These are phyloP conservation scores for Cataglyphis hispanica DNA, from an alignment of 1,140 invertebrate genomes.

Conservation along the genomic window DNA sequence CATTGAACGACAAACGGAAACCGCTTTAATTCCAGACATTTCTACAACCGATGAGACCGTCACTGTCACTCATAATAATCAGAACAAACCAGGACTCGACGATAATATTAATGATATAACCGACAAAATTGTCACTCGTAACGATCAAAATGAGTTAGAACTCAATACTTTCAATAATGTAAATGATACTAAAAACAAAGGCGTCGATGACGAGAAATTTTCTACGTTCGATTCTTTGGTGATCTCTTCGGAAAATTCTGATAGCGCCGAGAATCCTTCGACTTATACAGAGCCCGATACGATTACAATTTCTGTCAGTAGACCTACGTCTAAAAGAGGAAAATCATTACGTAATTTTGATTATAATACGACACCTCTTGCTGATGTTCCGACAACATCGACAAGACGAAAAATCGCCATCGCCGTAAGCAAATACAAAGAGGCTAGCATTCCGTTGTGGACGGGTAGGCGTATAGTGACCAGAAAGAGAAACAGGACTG, in stretches of 20 bases:
- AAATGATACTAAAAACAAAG: not conserved
- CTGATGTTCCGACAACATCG: not conserved
- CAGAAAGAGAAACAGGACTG: not conserved
- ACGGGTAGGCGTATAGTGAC: slow-evolving; percentile 16
- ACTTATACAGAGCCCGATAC: not conserved
- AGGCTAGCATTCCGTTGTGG: slow-evolving; percentile 23
- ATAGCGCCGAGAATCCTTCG: not conserved
- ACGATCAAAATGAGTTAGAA: not conserved
- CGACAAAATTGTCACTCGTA: not conserved
- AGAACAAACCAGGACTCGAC: not conserved
- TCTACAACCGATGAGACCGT: not conserved
- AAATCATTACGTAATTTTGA: not conserved
- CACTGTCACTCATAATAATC: not conserved
- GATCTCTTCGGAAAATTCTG: not conserved
- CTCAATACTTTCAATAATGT: not conserved
- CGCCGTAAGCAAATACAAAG: slow-evolving; percentile 1
- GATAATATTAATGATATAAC: not conserved
- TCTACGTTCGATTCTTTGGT: not conserved
- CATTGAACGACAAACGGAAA: not conserved
- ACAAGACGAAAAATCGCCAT: slow-evolving; percentile 10
- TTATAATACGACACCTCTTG: not conserved
- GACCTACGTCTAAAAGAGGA: not conserved
- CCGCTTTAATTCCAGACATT: not conserved
- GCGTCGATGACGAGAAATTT: not conserved
- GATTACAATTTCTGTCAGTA: not conserved